Percentiles rank a stretch among this genome's conserved stretches.
Conservation (phyloP, 1,140 invertebrate genomes). For the Akabosia matsudoensis region DNA sequence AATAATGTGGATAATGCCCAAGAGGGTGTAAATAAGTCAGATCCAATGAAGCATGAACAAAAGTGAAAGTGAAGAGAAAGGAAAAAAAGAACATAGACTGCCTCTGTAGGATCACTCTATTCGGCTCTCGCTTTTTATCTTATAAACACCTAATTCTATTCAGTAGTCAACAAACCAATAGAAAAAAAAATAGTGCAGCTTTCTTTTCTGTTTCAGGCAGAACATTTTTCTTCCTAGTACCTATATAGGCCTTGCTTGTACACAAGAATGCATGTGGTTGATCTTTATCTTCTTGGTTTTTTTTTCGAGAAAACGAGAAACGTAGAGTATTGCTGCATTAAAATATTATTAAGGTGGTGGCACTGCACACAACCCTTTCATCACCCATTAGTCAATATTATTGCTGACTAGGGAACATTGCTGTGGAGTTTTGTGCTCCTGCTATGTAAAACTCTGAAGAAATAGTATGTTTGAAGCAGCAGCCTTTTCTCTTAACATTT, state of each 20-base stretch:
- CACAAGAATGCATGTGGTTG: too few relatives aligned
- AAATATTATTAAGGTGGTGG: background rate
- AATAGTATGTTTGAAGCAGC: too few relatives aligned
- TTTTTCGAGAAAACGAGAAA: background rate
- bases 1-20: slow-evolving; percentile 9
- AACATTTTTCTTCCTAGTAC: background rate
- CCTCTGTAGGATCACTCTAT: background rate
- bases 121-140: background rate
- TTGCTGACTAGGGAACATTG: background rate
- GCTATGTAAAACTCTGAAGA: too few relatives aligned
- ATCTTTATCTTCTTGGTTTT: background rate
- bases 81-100: background rate
- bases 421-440: too few relatives aligned
- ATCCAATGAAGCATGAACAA: background rate
- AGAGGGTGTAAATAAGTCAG: slow-evolving; percentile 22
- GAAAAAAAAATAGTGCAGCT: background rate
- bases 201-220: slow-evolving; percentile 13
- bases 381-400: slow-evolving; percentile 24
- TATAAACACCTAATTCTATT: background rate
- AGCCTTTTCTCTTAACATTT: too few relatives aligned
- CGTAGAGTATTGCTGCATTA: background rate
- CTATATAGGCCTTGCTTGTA: too few relatives aligned
- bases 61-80: background rate
- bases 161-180: background rate
- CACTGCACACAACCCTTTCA: slow-evolving; percentile 20